Percentiles rank a stretch among this genome's conserved stretches.
phyloP scores from a whole-genome alignment of 2,888 invertebrate genomes.

The Scaptomyza caliginosa region DNA sequence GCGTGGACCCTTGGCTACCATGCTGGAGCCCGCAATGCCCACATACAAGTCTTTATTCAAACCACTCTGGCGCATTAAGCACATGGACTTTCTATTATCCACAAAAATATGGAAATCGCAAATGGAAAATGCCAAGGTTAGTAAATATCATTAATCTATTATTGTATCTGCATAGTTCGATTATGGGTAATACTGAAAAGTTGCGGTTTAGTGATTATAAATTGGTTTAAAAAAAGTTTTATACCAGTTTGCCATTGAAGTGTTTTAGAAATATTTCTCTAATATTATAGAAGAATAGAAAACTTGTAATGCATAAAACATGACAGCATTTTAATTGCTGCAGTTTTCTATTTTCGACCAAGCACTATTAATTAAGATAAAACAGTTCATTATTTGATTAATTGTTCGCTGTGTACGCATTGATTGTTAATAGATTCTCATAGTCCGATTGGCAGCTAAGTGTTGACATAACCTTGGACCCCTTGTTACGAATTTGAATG shows the following conservation, averaged over 20 bases:
- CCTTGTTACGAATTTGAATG: not conserved
- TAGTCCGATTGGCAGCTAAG: not conserved
- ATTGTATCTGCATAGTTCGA: not conserved
- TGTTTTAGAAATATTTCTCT: not conserved
- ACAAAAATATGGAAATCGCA: constrained; percentile 84
- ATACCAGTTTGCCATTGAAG: not conserved
- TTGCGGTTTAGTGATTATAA: not conserved
- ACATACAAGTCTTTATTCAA: constrained; percentile 83
- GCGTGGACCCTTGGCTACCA: constrained; percentile 83
- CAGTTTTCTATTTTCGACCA: not conserved
- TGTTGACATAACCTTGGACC: constrained; percentile 8
- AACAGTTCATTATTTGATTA: not conserved
- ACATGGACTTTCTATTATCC: constrained; percentile 83
- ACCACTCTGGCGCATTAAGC: constrained; percentile 84
- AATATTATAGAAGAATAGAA: not conserved
- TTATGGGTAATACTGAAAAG: not conserved
- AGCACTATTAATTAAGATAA: not conserved
- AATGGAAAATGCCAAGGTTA: constrained; percentile 83
- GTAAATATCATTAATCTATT: constrained; percentile 24
- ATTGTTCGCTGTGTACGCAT: not conserved
- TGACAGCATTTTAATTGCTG: not conserved
- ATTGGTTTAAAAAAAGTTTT: not conserved
- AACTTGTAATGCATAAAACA: not conserved
- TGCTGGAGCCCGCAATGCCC: constrained; percentile 83
- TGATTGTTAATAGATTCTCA: not conserved